Evolutionary conservation across 2,888 invertebrate species (phyloP), one percentile per base, ranked within the genome.

Genomic region (Agrenia bidenticulata): DNA sequence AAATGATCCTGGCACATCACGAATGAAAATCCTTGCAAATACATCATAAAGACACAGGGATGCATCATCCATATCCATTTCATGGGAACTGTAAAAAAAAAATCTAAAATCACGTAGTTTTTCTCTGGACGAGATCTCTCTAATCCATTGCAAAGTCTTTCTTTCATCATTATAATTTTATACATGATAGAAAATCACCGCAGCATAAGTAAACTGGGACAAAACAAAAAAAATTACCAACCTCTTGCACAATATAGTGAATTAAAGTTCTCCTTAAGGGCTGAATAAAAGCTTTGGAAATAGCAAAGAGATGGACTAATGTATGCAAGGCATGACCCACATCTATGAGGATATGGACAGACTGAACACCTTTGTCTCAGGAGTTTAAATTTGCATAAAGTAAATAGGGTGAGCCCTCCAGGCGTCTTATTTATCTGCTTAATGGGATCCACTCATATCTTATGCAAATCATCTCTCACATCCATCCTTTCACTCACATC

Each of bases 391-490:
- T 66, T 69, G 69, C 69, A 69, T 69, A 63, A 54, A 61, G 62
- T 62, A 68, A 65, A 64, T 65, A 65, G 51, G 64, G 57, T 51
- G 63, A 63, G 66, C 66, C 69, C 69, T 63, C 60, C 63, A 66
- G 69, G 66, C 65, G 63, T 63, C 66, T 66, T 66, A 69, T 66
- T 66, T 66, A 63, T 69, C 69, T 61, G 63, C 66, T 66, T 69
- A 69, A 65, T 66, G 61, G 69, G 41, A 41, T 69, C 45, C 63
- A 61, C 57, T 69, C 69, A 66, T 66, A 66, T 65, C 60, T 69
- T 66, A 69, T 69, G 69, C 66, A 65, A 69, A 69, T 69, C 24
- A 23, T 19, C 23, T 51, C 11, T 53, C 41, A 49, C 50, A 39
- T 37, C 24, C 51, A 56, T 62, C 23, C 45, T 55, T 32, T 55